phyloP scores from a whole-genome alignment of 2,113 vertebrate species.

The Monarcha castaneiventris region DNA sequence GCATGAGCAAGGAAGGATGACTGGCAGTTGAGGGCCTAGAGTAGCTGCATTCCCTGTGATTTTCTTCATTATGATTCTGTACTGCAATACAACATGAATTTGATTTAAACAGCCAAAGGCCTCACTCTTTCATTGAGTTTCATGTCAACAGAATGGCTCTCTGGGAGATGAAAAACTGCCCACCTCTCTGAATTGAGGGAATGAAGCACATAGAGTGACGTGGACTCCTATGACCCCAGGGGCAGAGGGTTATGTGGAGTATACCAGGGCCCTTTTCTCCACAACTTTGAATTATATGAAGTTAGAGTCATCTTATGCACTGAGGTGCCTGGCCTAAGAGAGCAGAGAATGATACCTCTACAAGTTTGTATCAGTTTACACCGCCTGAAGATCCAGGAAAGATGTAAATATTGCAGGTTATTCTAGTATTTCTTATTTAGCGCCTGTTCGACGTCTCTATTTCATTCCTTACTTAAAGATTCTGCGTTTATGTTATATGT shows the following conservation, averaged over 20 bases:
- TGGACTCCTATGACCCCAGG: background rate
- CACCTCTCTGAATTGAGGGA: background rate
- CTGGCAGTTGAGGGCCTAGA: background rate
- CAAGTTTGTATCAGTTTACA: background rate
- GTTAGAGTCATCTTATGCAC: background rate
- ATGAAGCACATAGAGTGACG: accelerated
- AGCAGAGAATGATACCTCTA: background rate
- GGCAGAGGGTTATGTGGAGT: background rate
- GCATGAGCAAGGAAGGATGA: background rate
- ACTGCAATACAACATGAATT: background rate
- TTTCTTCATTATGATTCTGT: constrained; percentile 25
- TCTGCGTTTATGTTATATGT: background rate
- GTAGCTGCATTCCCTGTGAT: background rate
- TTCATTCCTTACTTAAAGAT: background rate
- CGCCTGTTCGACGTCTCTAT: background rate
- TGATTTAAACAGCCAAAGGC: constrained; percentile 1
- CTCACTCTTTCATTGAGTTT: background rate
- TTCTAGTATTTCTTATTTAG: background rate
- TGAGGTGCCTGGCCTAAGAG: background rate
- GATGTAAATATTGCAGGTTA: background rate
- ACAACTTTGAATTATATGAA: background rate
- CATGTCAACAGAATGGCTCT: background rate
- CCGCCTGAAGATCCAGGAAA: background rate
- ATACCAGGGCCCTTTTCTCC: background rate
- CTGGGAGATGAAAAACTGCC: background rate